These are phyloP conservation scores for Mobula hypostoma DNA, from an alignment of 2,113 vertebrate genomes.

Conservation along the genomic window DNA sequence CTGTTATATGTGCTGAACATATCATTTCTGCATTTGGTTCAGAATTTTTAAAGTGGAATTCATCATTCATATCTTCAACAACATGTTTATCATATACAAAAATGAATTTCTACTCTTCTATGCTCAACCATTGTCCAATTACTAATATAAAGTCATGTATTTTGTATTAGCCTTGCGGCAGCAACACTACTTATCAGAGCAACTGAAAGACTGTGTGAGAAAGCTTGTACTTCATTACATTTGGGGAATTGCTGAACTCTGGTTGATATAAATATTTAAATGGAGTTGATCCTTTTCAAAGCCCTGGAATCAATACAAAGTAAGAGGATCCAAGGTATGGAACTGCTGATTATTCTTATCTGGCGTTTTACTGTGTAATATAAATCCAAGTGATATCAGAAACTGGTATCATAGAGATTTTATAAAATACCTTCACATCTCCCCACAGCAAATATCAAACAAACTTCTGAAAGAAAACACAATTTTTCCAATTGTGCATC, in stretches of 20 bases:
- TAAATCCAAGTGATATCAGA: background rate
- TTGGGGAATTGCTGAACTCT: background rate
- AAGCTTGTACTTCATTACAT: background rate
- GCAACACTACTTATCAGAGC: background rate
- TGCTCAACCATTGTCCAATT: background rate
- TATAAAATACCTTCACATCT: background rate
- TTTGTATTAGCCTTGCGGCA: background rate
- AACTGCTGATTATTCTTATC: background rate
- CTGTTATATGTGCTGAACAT: too few species aligned
- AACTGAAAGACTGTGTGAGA: background rate
- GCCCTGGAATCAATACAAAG: conserved; percentile 6
- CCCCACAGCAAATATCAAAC: background rate
- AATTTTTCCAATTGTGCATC: background rate
- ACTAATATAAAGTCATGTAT: background rate
- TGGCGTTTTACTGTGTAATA: background rate
- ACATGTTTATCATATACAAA: too few species aligned
- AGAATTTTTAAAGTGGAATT: too few species aligned
- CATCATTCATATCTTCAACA: too few species aligned
- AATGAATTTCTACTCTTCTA: too few species aligned
- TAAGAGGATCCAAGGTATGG: background rate
- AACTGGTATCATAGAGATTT: background rate
- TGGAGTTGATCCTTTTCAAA: conserved; percentile 20
- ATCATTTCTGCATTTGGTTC: too few species aligned
- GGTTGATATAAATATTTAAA: conserved; percentile 30
- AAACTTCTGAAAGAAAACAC: background rate